Base-by-base conservation (phyloP, 2,797 vertebrate species). In the Typhlichthys subterraneus region DNA sequence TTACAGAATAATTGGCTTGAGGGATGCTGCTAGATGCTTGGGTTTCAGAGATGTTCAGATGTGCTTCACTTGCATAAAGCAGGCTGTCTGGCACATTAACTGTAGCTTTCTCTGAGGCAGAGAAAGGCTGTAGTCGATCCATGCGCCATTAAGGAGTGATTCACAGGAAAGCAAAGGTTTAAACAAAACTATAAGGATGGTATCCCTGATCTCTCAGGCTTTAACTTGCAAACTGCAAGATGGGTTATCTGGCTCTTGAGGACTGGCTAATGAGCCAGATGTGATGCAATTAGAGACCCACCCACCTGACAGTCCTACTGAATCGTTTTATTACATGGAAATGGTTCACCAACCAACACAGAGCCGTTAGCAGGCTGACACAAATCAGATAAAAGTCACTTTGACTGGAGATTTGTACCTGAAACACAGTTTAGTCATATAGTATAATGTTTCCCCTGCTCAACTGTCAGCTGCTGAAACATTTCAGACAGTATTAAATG, bases 1-100 rank as follows among this genome's bases (percentile, higher is more conserved):
- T 79, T 67, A 63, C 72, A 75, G 70, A 79, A 63, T 85, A 83
- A 79, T 73, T 86, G 82, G 79, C 81, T 77, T 57, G 67, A 73
- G 84, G 84, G 67, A 76, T 73, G 69, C 64, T 65, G 76, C 68
- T 72, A 72, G 69, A 62, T 65, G 76, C 68, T 72, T 49, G 68
- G 73, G 52, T 67, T 79, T 81, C 70, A 56, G 45, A 77, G 75
- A 81, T 66, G 69, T 85, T 83, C 65, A 83, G 59, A 83, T 73
- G 77, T 75, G 76, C 69, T 71, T 76, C 63, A n/a, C 68, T 59
- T 63, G 79, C 57, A 66, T 59, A 38, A 67, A 69, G 65, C 73
- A 69, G 62, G 63, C 69, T 49, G 70, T 67, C 61, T 74, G 72
- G 53, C 67, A 64, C 63, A 58, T 71, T 52, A 68, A 73, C 67